Evolutionary conservation across 2,113 vertebrate species (phyloP), one percentile per base, ranked within the genome.

Genomic region (Uropsilus gracilis): DNA sequence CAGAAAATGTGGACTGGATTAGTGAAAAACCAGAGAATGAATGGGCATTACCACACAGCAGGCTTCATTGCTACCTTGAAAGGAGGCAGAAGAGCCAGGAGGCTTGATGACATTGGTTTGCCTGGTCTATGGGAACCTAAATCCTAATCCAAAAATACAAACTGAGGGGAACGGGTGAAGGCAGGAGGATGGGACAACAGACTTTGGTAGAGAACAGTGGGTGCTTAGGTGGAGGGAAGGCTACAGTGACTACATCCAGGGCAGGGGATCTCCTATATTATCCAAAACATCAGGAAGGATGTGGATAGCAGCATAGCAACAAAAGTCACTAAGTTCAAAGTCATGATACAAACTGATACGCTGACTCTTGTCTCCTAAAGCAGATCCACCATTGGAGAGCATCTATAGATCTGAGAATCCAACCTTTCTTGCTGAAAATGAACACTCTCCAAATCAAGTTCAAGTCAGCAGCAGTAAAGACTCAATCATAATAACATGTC

Each of bases 301-400:
- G 53, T 55, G 53, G 22, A 55, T 22, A 55, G 22, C 22, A 20
- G 53, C 22, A 55, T 20, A 55, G 22, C 22, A 55, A 55, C 8
- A 55, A 20, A 55, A 55, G 22, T 22, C n/a, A n/a, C n/a, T n/a
- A n/a, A 55, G 22, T 55, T 69, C 20, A 37, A 68, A 69, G 6
- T 53, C 46, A 63, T 78, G 75, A 68, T 11, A 11, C 9, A 57
- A 55, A 7, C 42, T 72, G 22, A 34, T 55, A 3, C 16, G 39
- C 8, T 81, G 57, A 3, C 48, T 87, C 20, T 48, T 39, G 0
- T 3, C 22, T 0, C 5, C 0, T n/a, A n/a, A n/a, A n/a, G n/a
- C n/a, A n/a, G n/a, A n/a, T 6, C 5, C 4, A 34, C 5, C 32
- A 61, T 16, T 39, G n/a, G 1, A 84, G 18, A 28, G 10, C 10